These are phyloP conservation scores for Vanessa cardui DNA, from an alignment of 2,888 invertebrate genomes.

Conservation along the genomic window DNA sequence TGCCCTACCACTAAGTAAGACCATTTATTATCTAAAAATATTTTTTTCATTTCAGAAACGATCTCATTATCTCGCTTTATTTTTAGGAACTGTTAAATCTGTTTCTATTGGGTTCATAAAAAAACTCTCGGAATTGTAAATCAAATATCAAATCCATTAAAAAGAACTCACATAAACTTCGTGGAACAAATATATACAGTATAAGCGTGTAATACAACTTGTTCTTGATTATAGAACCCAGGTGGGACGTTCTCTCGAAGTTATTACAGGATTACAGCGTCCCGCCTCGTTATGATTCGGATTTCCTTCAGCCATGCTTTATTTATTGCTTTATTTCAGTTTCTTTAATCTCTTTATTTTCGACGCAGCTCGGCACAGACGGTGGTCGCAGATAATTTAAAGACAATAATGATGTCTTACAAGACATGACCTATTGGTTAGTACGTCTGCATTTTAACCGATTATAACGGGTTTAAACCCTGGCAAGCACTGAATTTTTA, in stretches of 20 bases:
- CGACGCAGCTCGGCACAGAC: not conserved
- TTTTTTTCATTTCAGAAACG: not conserved
- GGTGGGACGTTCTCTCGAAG: constrained; percentile 24
- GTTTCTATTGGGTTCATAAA: not conserved
- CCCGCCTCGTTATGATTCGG: constrained; percentile 27
- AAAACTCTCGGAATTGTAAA: not conserved
- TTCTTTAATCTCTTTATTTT: constrained; percentile 21
- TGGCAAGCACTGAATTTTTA: too few relatives aligned
- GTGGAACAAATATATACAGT: not conserved
- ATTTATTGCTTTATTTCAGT: constrained; percentile 23
- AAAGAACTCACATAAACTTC: not conserved
- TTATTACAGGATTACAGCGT: constrained; percentile 34
- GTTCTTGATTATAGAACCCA: constrained; percentile 31
- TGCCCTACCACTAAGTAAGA: too few relatives aligned
- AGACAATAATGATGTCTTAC: not conserved
- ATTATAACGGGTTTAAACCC: too few relatives aligned
- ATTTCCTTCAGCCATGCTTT: constrained; percentile 25
- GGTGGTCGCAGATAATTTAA: not conserved
- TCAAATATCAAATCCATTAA: not conserved
- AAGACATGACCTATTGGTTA: too few relatives aligned
- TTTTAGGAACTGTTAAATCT: too few relatives aligned
- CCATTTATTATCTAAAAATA: too few relatives aligned
- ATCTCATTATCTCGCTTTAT: too few relatives aligned
- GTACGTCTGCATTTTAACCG: too few relatives aligned
- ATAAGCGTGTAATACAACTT: constrained; percentile 20